Base-by-base conservation (phyloP, 2,888 invertebrate species). In the Drosophila vallismaia region DNA sequence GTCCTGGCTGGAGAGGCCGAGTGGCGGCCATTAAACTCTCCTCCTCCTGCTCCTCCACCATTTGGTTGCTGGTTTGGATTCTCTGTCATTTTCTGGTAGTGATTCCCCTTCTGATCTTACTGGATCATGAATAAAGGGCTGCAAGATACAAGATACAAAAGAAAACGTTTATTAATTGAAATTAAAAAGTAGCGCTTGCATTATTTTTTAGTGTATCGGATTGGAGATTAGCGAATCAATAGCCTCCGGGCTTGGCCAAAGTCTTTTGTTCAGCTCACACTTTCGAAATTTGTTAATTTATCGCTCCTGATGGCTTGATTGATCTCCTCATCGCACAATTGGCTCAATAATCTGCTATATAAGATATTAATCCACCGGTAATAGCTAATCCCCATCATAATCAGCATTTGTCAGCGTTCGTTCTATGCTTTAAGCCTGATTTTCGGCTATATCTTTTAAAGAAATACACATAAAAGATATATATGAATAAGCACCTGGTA, bases 1-100 rank as follows among this genome's bases (percentile, higher is more conserved):
- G 91, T 91, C 66, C 90, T 89, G 62, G 92, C 90, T 48, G 91
- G 91, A 31, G 91, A 92, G 56, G 91, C 91, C 36, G 90, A 91
- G 56, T 91, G 91, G 28, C 90, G 76, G 12, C 78, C 77, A 70
- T 70, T 85, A 36, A 79, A 77, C 24, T 79, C 78, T 45, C 56
- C 73, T 26, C 26, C 44, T 12, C 24, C 36, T 45, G 56, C 73
- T 26, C 26, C 44, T 12, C 14, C 36, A 7, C 31, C 44, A 28
- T 36, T 38, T 6, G 45, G n/a, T 36, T 49, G 56, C 38, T 62
- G 67, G 49, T 45, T 76, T 45, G 38, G 64, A 51, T 55, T 51
- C 38, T 81, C 79, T 12, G 74, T 62, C 79, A 86, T 79, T 1
- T 42, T 42, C 19, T 8, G 40, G 12, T 28, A 36, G 9, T 49